phyloP scores from a whole-genome alignment of 2,888 invertebrate species.

The Stenotaenia linearis region DNA sequence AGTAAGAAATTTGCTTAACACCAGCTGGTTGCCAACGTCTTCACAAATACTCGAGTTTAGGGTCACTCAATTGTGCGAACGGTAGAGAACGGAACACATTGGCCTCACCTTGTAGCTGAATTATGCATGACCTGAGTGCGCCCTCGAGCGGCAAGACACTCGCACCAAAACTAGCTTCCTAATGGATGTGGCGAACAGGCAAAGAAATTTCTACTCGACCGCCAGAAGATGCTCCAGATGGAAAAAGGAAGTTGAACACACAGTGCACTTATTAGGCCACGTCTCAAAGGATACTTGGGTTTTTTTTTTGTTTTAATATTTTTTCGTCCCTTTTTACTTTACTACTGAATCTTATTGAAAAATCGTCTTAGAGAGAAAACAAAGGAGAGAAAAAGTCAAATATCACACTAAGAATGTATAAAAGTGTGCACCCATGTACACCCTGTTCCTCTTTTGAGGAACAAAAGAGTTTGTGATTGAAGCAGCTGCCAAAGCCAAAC shows the following conservation, averaged over 20 bases:
- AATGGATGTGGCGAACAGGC: slow-evolving; percentile 24
- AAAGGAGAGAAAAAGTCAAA: not conserved
- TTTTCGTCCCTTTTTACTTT: not conserved
- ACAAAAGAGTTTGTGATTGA: not conserved
- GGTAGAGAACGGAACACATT: slow-evolving; percentile 12
- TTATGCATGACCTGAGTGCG: slow-evolving; percentile 23
- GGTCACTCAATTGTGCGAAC: slow-evolving; percentile 24
- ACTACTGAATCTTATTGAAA: slow-evolving; percentile 8
- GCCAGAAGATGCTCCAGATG: slow-evolving; percentile 2
- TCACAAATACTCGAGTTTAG: slow-evolving; percentile 20
- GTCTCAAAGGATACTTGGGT: not conserved
- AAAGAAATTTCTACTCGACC: slow-evolving; percentile 24
- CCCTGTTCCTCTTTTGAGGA: not conserved
- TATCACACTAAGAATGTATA: not conserved
- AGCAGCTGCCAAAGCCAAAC: slow-evolving; percentile 21
- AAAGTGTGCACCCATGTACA: slow-evolving; percentile 11
- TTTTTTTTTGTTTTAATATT: not conserved
- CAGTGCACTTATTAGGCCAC: slow-evolving; percentile 13
- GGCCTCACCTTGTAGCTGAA: slow-evolving; percentile 14
- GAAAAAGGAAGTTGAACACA: slow-evolving; percentile 12
- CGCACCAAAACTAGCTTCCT: slow-evolving; percentile 26
- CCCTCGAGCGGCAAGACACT: slow-evolving; percentile 26
- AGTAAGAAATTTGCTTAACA: not conserved
- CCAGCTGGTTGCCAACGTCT: not conserved
- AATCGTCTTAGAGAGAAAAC: not conserved